Base-by-base conservation (phyloP, 2,888 invertebrate species). In the Salpingus planirostris region DNA sequence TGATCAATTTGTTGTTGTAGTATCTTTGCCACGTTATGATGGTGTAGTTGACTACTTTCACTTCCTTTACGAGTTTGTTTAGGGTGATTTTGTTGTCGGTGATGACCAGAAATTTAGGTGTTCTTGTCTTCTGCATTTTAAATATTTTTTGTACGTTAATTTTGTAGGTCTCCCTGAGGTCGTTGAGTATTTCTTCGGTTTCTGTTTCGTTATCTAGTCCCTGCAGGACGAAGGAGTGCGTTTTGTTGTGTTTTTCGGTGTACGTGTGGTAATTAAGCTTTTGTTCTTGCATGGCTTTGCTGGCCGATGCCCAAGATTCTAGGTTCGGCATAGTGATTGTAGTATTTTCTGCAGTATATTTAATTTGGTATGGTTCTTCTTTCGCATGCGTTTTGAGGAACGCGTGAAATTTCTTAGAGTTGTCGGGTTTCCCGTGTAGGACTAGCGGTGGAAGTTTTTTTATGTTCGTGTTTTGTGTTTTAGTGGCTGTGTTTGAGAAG, bases 11-110 rank as follows among this genome's bases (percentile, higher is more conserved):
- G 11, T 45, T 46, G 10, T 40, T 54, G 0, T 18, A 24, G 22
- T 52, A 47, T 2, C 31, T 33, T 31, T 44, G 43, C 53, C 50
- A 52, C 1, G 4, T 21, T 0, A 52, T 18, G 8, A 12, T 15
- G 2, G 22, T 36, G 15, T 35, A 14, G 15, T 14, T 12, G 2
- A 38, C 6, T 12, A 8, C 11, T 23, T 24, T 27, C 7, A 30
- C 12, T 34, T 31, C 27, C 10, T 24, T 29, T 24, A 21, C 22
- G 4, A 29, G 12, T 7, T 32, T 10, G 12, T 27, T 29, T 11
- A 30, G 13, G 8, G 12, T 25, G n/a, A 11, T 14, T 2, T 11
- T 14, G n/a, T 1, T 15, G 7, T 24, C 11, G 8, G 21, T 21
- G 14, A 30, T 13, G 4, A 30, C 14, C 10, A 30, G 15, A 11